A percentile compares a stretch with the other conserved stretches of the same genome.
Conservation (phyloP, 2,888 invertebrate genomes). For the Spicauda simplicius region DNA sequence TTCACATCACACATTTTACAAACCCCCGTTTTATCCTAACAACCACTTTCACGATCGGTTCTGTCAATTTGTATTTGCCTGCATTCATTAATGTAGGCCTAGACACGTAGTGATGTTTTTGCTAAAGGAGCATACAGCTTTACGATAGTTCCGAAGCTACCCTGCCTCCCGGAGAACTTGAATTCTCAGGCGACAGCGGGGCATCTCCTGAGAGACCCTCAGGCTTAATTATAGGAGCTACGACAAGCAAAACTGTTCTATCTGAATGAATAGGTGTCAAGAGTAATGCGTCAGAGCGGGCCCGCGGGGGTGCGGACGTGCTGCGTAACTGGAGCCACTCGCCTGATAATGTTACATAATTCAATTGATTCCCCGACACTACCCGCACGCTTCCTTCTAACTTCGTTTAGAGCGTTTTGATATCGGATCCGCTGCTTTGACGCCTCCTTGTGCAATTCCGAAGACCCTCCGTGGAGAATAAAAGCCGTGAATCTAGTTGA, state of each 20-base stretch:
- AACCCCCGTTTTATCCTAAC: conserved; percentile 70
- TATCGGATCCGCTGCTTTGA: conserved; percentile 81
- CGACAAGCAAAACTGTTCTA: conserved; percentile 61
- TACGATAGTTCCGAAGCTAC: conserved; percentile 40
- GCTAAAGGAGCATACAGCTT: conserved; percentile 43
- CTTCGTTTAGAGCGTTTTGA: conserved; percentile 83
- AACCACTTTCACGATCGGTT: conserved; percentile 71
- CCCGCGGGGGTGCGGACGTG: conserved; percentile 70
- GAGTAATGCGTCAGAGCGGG: conserved; percentile 72
- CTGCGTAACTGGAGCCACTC: conserved; percentile 76
- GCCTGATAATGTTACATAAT: conserved; percentile 82
- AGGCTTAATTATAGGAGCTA: conserved; percentile 50
- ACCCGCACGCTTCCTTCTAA: conserved; percentile 81
- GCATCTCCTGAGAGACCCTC: conserved; percentile 42
- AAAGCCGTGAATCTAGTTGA: conserved; percentile 48
- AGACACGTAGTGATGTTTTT: conserved; percentile 58
- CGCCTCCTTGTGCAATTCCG: conserved; percentile 75
- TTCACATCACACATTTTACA: conserved; percentile 73
- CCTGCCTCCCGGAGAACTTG: conserved; percentile 46
- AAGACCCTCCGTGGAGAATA: conserved; percentile 59
- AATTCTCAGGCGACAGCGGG: conserved; percentile 47
- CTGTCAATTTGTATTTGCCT: conserved; percentile 83
- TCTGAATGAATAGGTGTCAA: conserved; percentile 78
- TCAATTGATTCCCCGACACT: conserved; percentile 84
- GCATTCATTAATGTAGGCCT: conserved; percentile 69